Percentiles rank a stretch among this genome's conserved stretches.
These are phyloP conservation scores for Panorpa germanica DNA, from an alignment of 2,888 invertebrate genomes.

Conservation along the genomic window DNA sequence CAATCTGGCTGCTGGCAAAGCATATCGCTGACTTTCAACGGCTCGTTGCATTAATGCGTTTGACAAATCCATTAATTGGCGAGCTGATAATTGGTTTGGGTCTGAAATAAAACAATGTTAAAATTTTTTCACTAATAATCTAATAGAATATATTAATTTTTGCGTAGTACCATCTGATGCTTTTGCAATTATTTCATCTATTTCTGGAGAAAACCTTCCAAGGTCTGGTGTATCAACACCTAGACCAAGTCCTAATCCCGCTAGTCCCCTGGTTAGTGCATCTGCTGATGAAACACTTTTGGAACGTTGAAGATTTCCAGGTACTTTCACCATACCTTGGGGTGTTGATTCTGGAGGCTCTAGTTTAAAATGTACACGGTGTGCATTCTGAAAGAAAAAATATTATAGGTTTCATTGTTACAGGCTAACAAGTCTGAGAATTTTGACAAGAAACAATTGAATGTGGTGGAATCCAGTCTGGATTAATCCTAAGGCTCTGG, in stretches of 20 bases:
- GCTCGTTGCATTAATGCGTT: constrained; percentile 63
- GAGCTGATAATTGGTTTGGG: constrained; percentile 55
- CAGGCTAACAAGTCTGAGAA: neutral
- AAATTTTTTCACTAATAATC: constrained; percentile 5
- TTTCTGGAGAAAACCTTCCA: constrained; percentile 52
- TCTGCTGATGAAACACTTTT: constrained; percentile 68
- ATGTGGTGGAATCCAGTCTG: constrained; percentile 13
- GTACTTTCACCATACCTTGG: too few relatives aligned
- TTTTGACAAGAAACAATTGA: constrained; percentile 10
- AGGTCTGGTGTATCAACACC: constrained; percentile 58
- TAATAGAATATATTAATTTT: neutral
- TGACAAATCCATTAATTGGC: constrained; percentile 70
- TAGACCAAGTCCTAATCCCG: constrained; percentile 37
- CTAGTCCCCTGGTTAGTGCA: constrained; percentile 43
- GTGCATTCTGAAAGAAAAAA: constrained; percentile 23
- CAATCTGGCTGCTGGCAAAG: constrained; percentile 66
- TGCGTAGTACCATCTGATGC: constrained; percentile 43
- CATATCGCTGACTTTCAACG: constrained; percentile 60
- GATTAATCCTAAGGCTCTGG: neutral
- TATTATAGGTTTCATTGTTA: too few relatives aligned
- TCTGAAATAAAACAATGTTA: constrained; percentile 29
- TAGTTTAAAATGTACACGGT: constrained; percentile 39
- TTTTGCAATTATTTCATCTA: constrained; percentile 52
- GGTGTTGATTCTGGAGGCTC: too few relatives aligned
- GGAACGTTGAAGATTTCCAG: constrained; percentile 60